Conservation (phyloP, 1,140 invertebrate species). For the Scaptomyza hsui region DNA sequence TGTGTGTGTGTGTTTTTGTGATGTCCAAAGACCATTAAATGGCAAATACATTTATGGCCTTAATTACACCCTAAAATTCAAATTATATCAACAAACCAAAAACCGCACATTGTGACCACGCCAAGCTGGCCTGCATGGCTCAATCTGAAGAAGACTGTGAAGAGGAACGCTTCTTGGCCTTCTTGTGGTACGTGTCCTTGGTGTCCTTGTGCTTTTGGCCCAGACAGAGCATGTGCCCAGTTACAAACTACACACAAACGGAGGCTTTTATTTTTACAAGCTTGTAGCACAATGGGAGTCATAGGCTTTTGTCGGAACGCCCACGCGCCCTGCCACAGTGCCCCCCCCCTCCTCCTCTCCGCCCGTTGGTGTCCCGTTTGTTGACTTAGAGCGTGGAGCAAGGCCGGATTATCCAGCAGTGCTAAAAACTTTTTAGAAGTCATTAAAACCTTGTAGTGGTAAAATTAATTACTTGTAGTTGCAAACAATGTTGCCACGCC, state of each 20-base stretch:
- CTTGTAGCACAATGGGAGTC: constrained; percentile 78
- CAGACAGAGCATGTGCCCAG: constrained; percentile 2
- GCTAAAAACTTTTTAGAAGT: constrained; percentile 83
- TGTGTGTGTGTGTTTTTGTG: constrained; percentile 12
- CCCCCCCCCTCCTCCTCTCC: not conserved
- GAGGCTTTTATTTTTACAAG: constrained; percentile 64
- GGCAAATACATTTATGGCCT: constrained; percentile 82
- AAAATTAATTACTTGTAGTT: constrained; percentile 84
- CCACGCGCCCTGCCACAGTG: constrained; percentile 34
- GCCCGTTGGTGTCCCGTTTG: too few species aligned
- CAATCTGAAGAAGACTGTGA: constrained; percentile 39
- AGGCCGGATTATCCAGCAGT: constrained; percentile 77
- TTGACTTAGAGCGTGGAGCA: constrained; percentile 66
- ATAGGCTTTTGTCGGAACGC: constrained; percentile 74
- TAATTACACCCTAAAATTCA: constrained; percentile 84
- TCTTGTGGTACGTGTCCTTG: constrained; percentile 27
- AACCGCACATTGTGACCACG: constrained; percentile 68
- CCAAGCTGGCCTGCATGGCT: constrained; percentile 40
- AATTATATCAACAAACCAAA: constrained; percentile 81
- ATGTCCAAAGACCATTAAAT: constrained; percentile 60
- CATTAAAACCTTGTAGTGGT: constrained; percentile 84
- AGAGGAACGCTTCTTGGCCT: constrained; percentile 43
- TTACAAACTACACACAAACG: constrained; percentile 15
- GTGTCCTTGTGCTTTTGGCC: constrained; percentile 3
- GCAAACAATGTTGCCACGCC: constrained; percentile 82